Evolutionary conservation across 2,797 vertebrate species (phyloP), one percentile per base, ranked within the genome.

Genomic region (Saguinus oedipus): DNA sequence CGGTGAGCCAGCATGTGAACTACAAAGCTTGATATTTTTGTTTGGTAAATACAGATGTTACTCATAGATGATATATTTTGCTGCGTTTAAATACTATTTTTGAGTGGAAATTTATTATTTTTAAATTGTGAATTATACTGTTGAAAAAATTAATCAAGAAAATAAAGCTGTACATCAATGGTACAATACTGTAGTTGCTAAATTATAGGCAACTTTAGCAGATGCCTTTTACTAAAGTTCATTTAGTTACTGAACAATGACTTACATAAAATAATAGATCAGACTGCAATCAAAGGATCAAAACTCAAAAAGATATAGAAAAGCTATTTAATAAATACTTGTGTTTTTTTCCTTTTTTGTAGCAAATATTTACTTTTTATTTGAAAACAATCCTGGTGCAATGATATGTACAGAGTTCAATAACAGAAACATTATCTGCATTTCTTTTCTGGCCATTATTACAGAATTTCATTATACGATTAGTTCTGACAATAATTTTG

Each of bases 121-220:
- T 74, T 39, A 95, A 94, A 92, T 85, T 57, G 20, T 80, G 88
- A 91, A n/a, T 86, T 81, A 42, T 33, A 36, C 5, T 61, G 80
- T 75, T 93, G 27, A 50, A 84, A 88, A 17, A 85, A 90, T 42
- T 33, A 75, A 90, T 72, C 70, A 88, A 91, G 59, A 95, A 92
- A 81, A 75, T 42, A 74, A 83, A 87, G 30, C 19, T 1, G 46
- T 46, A 26, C 2, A 26, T 88, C 24, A 17, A 24, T 3, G 50
- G 59, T n/a, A 74, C 0, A 0, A 61, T 75, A 79, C 57, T 59
- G 24, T 26, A 70, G 64, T 74, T 93, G 39, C 7, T 39, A 61
- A 90, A 72, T 46, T 75, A 64, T 6, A 81, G 68, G 72, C 72
- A 70, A 78, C 36, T 33, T 84, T 64, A 30, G 44, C 8, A 19